A percentile compares a stretch with the other conserved stretches of the same genome.
These are phyloP conservation scores for Kryptopterus vitreolus DNA, from an alignment of 2,797 vertebrate genomes.

Conservation along the genomic window DNA sequence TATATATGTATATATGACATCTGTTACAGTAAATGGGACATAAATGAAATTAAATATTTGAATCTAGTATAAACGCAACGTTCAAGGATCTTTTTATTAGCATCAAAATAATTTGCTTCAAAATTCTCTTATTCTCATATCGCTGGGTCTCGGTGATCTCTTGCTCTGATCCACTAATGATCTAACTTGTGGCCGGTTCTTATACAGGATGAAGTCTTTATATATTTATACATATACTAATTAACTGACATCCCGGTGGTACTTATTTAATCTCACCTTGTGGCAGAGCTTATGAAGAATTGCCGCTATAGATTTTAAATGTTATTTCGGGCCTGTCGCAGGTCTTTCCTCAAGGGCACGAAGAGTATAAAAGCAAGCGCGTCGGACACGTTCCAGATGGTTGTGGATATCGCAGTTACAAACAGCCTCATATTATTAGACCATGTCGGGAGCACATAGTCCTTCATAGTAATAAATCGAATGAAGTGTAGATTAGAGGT, in stretches of 20 bases:
- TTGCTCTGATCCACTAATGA: conserved; percentile 26
- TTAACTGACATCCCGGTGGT: conserved; percentile 51
- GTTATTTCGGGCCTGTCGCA: not conserved
- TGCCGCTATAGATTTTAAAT: conserved; percentile 47
- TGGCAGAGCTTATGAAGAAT: conserved; percentile 59
- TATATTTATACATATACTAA: conserved; percentile 42
- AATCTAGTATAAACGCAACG: too few relatives aligned
- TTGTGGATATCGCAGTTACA: not conserved
- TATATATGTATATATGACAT: too few relatives aligned
- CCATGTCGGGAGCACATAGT: too few relatives aligned
- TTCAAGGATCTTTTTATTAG: not conserved
- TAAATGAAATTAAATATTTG: too few relatives aligned
- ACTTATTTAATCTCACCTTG: conserved; percentile 54
- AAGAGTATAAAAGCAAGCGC: not conserved
- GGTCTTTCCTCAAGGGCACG: not conserved
- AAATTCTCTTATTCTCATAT: conserved; percentile 9
- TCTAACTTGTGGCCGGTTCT: conserved; percentile 37
- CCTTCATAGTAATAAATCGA: not conserved
- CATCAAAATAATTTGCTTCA: conserved; percentile 18
- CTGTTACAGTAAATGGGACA: too few relatives aligned
- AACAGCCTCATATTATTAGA: not conserved
- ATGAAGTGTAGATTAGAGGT: not conserved
- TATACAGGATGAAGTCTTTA: conserved; percentile 47
- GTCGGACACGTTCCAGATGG: too few relatives aligned
- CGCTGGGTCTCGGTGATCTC: conserved; percentile 38